phyloP scores from a whole-genome alignment of 2,113 vertebrate genomes.

The Protobothrops mucrosquamatus region DNA sequence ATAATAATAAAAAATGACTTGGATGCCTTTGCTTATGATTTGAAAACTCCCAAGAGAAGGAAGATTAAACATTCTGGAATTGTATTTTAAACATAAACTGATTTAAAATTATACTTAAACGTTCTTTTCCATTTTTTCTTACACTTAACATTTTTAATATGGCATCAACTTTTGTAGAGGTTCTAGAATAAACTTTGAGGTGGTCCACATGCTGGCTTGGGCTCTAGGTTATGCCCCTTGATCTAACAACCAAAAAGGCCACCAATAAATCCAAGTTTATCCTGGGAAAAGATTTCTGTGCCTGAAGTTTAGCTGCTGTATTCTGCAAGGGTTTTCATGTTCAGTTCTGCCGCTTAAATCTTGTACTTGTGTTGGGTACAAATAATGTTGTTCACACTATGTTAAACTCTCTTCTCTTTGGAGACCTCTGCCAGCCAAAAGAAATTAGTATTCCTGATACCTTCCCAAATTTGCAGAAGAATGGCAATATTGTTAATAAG shows the following conservation, averaged over 20 bases:
- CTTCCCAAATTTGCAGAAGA: slow-evolving; percentile 24
- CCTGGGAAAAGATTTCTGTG: background rate
- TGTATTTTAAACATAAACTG: background rate
- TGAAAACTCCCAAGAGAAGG: background rate
- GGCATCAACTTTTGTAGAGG: background rate
- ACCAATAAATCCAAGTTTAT: background rate
- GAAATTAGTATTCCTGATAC: slow-evolving; percentile 29
- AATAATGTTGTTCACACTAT: background rate
- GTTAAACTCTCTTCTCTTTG: slow-evolving; percentile 8
- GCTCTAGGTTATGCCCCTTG: background rate
- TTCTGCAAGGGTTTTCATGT: background rate
- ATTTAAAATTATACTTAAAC: background rate
- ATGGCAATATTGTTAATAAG: slow-evolving; percentile 1
- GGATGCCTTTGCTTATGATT: background rate
- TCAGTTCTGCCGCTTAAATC: background rate
- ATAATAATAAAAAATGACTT: background rate
- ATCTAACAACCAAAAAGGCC: background rate
- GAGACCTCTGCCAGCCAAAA: slow-evolving; percentile 16
- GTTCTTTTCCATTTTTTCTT: background rate
- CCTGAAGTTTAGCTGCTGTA: background rate
- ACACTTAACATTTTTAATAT: background rate
- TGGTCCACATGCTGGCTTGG: background rate
- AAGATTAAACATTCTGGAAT: background rate
- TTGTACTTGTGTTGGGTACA: slow-evolving; percentile 8
- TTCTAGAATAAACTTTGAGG: background rate